These are phyloP conservation scores for Nesoenas mayeri DNA, from an alignment of 2,113 vertebrate species.

Conservation along the genomic window DNA sequence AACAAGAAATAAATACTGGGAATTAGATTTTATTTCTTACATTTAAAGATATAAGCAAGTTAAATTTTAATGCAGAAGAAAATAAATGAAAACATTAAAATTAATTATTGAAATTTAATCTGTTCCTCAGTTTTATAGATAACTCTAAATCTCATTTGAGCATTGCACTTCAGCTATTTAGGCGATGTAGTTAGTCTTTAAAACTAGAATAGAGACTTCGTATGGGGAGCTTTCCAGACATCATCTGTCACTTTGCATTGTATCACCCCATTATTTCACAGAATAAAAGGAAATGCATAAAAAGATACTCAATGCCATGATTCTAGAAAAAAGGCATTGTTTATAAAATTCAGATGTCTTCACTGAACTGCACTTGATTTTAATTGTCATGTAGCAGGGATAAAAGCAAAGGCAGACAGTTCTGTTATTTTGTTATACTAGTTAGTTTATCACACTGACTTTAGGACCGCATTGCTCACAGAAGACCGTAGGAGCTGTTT, in stretches of 20 bases:
- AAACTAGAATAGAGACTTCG: constrained; percentile 24
- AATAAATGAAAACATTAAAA: constrained; percentile 76
- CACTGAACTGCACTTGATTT: not conserved
- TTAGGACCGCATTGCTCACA: not conserved
- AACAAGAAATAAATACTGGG: constrained; percentile 47
- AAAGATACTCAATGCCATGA: not conserved
- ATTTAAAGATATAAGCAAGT: constrained; percentile 64
- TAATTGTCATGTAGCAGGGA: not conserved
- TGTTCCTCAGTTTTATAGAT: constrained; percentile 56
- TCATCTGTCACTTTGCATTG: constrained; percentile 7
- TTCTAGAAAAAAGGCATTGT: not conserved
- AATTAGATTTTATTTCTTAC: constrained; percentile 58
- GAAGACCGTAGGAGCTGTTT: not conserved
- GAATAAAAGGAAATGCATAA: not conserved
- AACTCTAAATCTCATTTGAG: constrained; percentile 50
- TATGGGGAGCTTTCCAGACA: not conserved
- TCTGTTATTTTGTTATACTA: not conserved
- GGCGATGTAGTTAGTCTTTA: constrained; percentile 37
- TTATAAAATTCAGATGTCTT: constrained; percentile 14
- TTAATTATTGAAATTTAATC: constrained; percentile 81
- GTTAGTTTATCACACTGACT: not conserved
- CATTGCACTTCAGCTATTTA: constrained; percentile 34
- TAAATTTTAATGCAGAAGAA: constrained; percentile 71
- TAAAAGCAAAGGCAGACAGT: not conserved
- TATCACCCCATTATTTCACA: not conserved